Conservation (phyloP, 1,140 invertebrate genomes). For the Drosophila triauraria region DNA sequence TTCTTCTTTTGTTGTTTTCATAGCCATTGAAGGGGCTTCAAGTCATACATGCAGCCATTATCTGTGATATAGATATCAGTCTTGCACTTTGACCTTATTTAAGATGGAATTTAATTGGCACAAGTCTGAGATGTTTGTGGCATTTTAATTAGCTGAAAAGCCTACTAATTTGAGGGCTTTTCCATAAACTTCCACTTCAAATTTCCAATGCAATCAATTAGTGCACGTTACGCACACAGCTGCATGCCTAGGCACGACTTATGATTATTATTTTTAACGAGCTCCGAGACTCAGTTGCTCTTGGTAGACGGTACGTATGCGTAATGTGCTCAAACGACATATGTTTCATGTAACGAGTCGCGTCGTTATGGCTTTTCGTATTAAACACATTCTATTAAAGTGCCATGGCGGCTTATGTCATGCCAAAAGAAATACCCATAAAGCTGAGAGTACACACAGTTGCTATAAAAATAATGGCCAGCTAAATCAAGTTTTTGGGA, state of each 20-base stretch:
- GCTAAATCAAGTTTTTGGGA: slow-evolving; percentile 59
- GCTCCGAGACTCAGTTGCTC: slow-evolving; percentile 47
- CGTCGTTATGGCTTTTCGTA: slow-evolving; percentile 67
- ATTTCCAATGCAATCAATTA: slow-evolving; percentile 62
- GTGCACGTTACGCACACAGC: slow-evolving; percentile 53
- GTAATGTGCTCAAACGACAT: slow-evolving; percentile 62
- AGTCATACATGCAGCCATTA: slow-evolving; percentile 4
- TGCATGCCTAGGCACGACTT: slow-evolving; percentile 31
- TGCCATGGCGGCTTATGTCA: slow-evolving; percentile 67
- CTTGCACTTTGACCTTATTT: slow-evolving; percentile 16
- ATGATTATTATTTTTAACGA: slow-evolving; percentile 74
- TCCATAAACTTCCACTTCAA: slow-evolving; percentile 15
- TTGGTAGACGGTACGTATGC: slow-evolving; percentile 42
- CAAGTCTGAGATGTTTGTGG: slow-evolving; percentile 7
- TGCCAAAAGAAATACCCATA: slow-evolving; percentile 52
- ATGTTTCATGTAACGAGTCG: slow-evolving; percentile 54
- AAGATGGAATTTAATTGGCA: slow-evolving; percentile 7
- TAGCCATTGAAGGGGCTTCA: slow-evolving; percentile 10
- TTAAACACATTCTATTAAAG: slow-evolving; percentile 72
- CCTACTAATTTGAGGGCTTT: slow-evolving; percentile 16
- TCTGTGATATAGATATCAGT: slow-evolving; percentile 25
- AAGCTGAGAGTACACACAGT: slow-evolving; percentile 45
- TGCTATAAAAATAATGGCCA: slow-evolving; percentile 61
- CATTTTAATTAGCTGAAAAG: slow-evolving; percentile 26
- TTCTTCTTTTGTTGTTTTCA: slow-evolving; percentile 24